Evolutionary conservation across 2,888 invertebrate species (phyloP).

Genomic region (Pheosia tremula): DNA sequence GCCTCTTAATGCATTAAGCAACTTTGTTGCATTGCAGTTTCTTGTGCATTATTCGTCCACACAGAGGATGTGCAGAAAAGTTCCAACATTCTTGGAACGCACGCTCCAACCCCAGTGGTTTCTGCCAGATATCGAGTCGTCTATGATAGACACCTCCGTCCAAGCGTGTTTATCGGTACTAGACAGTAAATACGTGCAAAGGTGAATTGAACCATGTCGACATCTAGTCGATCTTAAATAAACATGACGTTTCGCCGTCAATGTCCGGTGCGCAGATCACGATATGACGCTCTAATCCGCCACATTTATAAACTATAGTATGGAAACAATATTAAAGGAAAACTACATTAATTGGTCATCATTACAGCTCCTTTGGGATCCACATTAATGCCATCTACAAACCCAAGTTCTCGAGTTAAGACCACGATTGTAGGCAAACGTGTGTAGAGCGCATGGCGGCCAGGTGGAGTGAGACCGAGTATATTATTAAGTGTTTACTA

Average conservation of each 20-base stretch:
- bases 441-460: too few species aligned
- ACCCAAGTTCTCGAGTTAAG: too few species aligned
- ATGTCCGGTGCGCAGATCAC: neutral
- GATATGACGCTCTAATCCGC: neutral
- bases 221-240: constrained; percentile 17
- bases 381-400: too few species aligned
- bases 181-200: constrained; percentile 18
- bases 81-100: too few species aligned
- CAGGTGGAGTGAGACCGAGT: too few species aligned
- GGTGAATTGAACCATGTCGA: constrained; percentile 10
- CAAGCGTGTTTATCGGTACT: constrained; percentile 20
- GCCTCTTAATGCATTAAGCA: neutral
- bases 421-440: too few species aligned
- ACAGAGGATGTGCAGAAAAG: neutral
- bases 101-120: too few species aligned
- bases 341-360: too few species aligned
- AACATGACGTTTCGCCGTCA: constrained; percentile 11
- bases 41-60: neutral
- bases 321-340: too few species aligned
- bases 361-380: too few species aligned
- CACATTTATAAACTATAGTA: neutral
- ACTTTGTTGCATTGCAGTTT: constrained; percentile 3
- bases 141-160: neutral
- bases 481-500: too few species aligned
- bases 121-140: neutral